Evolutionary conservation across 2,888 invertebrate species (phyloP).

Genomic region (Laothoe populi): DNA sequence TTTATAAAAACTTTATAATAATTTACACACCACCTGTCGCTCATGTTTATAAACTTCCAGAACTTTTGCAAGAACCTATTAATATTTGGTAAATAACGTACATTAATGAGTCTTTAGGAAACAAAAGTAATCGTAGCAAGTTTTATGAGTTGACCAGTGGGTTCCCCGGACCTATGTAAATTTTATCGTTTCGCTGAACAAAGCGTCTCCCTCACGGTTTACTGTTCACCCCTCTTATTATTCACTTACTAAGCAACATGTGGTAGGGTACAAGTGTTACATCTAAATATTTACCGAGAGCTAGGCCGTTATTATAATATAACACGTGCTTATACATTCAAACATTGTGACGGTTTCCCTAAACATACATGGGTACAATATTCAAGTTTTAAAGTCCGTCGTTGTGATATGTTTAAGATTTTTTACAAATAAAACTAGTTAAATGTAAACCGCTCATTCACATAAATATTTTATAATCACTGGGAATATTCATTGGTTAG

Average conservation of each 20-base stretch:
- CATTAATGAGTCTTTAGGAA: conserved; percentile 29
- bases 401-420: too few relatives aligned
- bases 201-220: conserved; percentile 47
- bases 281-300: conserved; percentile 32
- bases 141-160: conserved; percentile 54
- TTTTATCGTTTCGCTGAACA: conserved; percentile 62
- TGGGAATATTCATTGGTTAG: too few relatives aligned
- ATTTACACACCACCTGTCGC: conserved; percentile 3
- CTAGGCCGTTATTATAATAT: conserved; percentile 21
- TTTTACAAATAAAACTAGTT: too few relatives aligned
- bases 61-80: conserved; percentile 13
- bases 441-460: too few relatives aligned
- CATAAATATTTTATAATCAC: too few relatives aligned
- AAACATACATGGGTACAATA: not conserved
- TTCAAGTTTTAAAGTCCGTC: not conserved
- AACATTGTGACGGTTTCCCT: conserved; percentile 13
- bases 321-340: conserved; percentile 8
- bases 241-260: conserved; percentile 59
- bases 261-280: conserved; percentile 35
- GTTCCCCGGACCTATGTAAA: conserved; percentile 65
- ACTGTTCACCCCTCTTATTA: conserved; percentile 50
- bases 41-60: conserved; percentile 1
- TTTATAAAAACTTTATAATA: not conserved
- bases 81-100: conserved; percentile 25
- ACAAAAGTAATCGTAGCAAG: conserved; percentile 43